Evolutionary conservation across 1,140 invertebrate species (phyloP).

Genomic region (Gonioctena quinquepunctata): DNA sequence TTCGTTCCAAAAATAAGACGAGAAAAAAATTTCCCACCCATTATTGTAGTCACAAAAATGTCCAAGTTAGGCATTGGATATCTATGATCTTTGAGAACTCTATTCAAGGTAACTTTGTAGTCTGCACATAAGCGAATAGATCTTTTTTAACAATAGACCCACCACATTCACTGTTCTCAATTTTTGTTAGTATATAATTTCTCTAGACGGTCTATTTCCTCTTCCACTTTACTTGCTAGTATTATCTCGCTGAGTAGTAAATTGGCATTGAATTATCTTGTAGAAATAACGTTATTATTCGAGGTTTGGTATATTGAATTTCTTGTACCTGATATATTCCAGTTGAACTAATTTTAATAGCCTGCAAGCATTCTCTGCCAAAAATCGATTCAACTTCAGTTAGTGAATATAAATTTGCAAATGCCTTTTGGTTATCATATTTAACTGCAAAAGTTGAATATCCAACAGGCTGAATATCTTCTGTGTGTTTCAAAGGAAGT

Average conservation of each 20-base stretch:
- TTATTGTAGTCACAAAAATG: too few species aligned
- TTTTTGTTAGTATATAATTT: too few species aligned
- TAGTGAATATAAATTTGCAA: background rate
- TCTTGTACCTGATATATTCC: background rate
- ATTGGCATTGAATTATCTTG: too few species aligned
- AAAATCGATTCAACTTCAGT: background rate
- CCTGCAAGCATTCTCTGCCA: background rate
- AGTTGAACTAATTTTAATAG: background rate
- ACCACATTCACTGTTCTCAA: too few species aligned
- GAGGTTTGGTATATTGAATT: background rate
- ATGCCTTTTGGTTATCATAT: background rate
- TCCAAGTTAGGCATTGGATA: background rate
- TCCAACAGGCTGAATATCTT: background rate
- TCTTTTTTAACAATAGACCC: too few species aligned
- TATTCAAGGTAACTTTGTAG: too few species aligned
- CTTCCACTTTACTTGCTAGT: too few species aligned
- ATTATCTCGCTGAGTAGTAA: background rate
- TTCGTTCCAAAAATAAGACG: too few species aligned
- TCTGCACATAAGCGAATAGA: too few species aligned
- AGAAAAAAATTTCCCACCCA: too few species aligned
- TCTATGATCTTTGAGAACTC: background rate
- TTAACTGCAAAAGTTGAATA: background rate
- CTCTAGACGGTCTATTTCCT: background rate
- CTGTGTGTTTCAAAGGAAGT: background rate
- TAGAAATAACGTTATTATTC: background rate